Percentiles rank a stretch among this genome's conserved stretches.
Evolutionary conservation across 1,140 invertebrate species (phyloP).

Genomic region (Monochamus saltuarius): DNA sequence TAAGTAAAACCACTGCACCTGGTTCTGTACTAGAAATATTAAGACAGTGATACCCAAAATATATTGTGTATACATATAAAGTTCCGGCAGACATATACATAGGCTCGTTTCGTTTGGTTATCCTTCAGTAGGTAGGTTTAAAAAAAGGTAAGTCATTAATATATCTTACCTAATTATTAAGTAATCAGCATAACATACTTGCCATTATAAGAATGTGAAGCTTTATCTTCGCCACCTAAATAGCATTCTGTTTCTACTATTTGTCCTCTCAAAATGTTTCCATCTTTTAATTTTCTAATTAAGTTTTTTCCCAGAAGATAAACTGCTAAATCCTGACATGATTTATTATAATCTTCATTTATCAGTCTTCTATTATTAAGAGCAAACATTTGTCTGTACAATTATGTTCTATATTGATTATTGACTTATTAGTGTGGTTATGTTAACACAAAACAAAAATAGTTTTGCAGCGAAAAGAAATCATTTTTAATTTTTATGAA

Average conservation of each 20-base stretch:
- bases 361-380: too few relatives aligned
- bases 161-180: too few relatives aligned
- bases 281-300: constrained; percentile 58
- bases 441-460: too few relatives aligned
- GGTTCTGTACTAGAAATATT: constrained; percentile 73
- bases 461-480: too few relatives aligned
- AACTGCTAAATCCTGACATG: constrained; percentile 57
- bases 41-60: constrained; percentile 81
- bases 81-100: constrained; percentile 84
- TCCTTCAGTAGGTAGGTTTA: constrained; percentile 33
- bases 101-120: constrained; percentile 68
- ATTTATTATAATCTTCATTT: constrained; percentile 24
- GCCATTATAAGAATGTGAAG: constrained; percentile 65
- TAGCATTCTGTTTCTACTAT: constrained; percentile 84
- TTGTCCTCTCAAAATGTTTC: constrained; percentile 59
- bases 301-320: constrained; percentile 66
- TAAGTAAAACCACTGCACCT: constrained; percentile 70
- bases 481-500: too few relatives aligned
- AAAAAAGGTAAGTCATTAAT: too few relatives aligned
- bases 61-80: constrained; percentile 76
- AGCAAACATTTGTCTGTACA: too few relatives aligned
- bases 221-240: constrained; percentile 70
- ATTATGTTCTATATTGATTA: too few relatives aligned
- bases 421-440: too few relatives aligned
- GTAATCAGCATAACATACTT: constrained; percentile 28